phyloP scores from a whole-genome alignment of 2,113 vertebrate genomes.

The Cepphus grylle region DNA sequence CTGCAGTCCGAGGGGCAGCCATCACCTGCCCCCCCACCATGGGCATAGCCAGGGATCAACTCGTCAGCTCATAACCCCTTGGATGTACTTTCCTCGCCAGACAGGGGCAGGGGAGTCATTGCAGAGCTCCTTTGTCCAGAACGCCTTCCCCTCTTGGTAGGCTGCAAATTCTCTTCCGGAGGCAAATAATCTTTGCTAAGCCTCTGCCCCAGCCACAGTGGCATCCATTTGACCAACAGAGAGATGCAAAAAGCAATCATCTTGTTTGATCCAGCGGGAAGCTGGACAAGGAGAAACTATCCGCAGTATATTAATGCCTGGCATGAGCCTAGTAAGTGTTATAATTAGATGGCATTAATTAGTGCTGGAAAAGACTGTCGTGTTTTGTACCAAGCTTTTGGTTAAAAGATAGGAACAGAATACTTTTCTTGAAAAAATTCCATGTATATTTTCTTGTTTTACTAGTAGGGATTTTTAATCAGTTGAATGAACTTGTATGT shows the following conservation, averaged over 20 bases:
- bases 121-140: background rate
- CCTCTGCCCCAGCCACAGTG: background rate
- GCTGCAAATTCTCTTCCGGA: background rate
- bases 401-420: constrained; percentile 41
- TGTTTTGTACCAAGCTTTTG: constrained; percentile 40
- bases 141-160: background rate
- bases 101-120: background rate
- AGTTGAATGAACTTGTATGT: constrained; percentile 81
- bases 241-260: constrained; percentile 36
- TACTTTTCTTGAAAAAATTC: constrained; percentile 48
- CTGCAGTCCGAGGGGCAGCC: background rate
- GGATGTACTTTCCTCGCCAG: rapidly evolving
- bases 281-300: constrained; percentile 37
- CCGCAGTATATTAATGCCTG: constrained; percentile 49
- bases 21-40: background rate
- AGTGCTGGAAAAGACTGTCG: constrained; percentile 49
- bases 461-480: constrained; percentile 73
- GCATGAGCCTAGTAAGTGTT: constrained; percentile 41
- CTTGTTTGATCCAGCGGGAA: background rate
- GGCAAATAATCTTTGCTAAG: background rate
- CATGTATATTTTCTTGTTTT: constrained; percentile 72
- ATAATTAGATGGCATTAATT: constrained; percentile 68
- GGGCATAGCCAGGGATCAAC: rapidly evolving
- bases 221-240: background rate
- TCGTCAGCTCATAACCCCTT: rapidly evolving